A percentile compares a stretch with the other conserved stretches of the same genome.
Evolutionary conservation across 2,888 invertebrate genomes (phyloP).

Genomic region (Cheilosia vernalis): DNA sequence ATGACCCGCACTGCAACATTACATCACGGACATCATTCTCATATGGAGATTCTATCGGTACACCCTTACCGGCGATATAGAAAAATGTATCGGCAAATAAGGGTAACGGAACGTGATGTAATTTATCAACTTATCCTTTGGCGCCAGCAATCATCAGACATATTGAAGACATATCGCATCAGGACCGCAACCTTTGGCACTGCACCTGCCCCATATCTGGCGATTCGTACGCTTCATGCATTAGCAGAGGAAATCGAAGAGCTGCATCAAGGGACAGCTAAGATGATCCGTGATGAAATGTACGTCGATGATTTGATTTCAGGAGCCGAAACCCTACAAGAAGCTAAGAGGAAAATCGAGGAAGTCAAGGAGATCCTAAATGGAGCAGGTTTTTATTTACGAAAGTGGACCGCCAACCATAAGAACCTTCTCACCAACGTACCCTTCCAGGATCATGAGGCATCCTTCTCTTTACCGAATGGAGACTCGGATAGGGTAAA

Average conservation of each 20-base stretch:
- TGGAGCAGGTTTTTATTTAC: no score
- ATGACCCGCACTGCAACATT: background rate
- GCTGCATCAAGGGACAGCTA: no score
- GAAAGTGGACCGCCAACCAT: background rate
- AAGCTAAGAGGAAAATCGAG: no score
- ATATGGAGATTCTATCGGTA: conserved; percentile 15
- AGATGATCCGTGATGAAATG: no score
- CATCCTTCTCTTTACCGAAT: conserved; percentile 3
- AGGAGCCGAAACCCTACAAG: no score
- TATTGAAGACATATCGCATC: background rate
- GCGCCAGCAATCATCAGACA: background rate
- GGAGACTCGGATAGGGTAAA: background rate
- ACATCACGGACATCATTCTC: conserved; percentile 16
- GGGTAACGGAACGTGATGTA: background rate
- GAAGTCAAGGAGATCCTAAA: no score
- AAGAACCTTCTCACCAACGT: background rate
- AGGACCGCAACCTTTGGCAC: background rate
- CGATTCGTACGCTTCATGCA: no score
- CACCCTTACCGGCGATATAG: conserved; percentile 22
- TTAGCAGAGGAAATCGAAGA: no score
- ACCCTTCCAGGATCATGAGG: conserved; percentile 18
- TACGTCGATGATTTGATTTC: no score
- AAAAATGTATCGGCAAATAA: conserved; percentile 37
- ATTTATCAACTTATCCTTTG: background rate
- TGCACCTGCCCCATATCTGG: no score